Percentiles rank a stretch among this genome's conserved stretches.
Conservation (phyloP, 1,140 invertebrate species). For the Euwallacea similis region DNA sequence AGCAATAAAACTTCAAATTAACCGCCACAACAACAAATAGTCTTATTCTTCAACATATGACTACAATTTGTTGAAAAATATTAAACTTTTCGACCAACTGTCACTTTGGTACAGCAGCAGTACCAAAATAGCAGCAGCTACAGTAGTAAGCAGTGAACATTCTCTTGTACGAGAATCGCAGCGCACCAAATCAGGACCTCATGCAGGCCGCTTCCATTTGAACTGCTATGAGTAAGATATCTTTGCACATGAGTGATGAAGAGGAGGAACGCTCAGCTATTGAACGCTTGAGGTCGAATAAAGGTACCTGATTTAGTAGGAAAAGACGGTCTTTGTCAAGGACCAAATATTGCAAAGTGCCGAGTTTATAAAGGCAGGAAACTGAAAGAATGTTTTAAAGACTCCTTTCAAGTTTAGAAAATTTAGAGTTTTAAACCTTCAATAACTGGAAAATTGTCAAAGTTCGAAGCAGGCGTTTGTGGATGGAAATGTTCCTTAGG, state of each 20-base stretch:
- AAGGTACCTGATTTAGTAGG: slow-evolving; percentile 49
- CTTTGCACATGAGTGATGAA: slow-evolving; percentile 82
- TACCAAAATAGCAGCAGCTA: slow-evolving; percentile 94
- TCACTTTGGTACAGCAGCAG: slow-evolving; percentile 92
- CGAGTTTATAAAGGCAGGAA: not conserved
- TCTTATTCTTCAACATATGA: slow-evolving; percentile 98
- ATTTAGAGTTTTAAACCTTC: too few species aligned
- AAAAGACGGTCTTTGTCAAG: slow-evolving; percentile 25
- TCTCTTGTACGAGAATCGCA: slow-evolving; percentile 91
- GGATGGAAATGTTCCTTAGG: too few species aligned
- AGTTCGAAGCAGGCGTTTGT: too few species aligned
- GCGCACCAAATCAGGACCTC: slow-evolving; percentile 92
- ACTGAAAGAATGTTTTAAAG: too few species aligned
- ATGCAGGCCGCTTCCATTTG: slow-evolving; percentile 93
- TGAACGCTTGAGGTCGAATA: slow-evolving; percentile 74
- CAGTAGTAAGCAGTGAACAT: slow-evolving; percentile 98
- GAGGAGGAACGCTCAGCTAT: slow-evolving; percentile 80
- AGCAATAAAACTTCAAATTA: slow-evolving; percentile 95
- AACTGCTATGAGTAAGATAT: slow-evolving; percentile 65
- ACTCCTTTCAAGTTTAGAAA: too few species aligned
- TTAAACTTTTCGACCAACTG: slow-evolving; percentile 97
- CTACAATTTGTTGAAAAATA: slow-evolving; percentile 98
- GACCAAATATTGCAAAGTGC: slow-evolving; percentile 11
- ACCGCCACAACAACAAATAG: slow-evolving; percentile 99
- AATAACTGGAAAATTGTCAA: too few species aligned